These are phyloP conservation scores for Xiphias gladius DNA, from an alignment of 2,113 vertebrate genomes.

Conservation along the genomic window DNA sequence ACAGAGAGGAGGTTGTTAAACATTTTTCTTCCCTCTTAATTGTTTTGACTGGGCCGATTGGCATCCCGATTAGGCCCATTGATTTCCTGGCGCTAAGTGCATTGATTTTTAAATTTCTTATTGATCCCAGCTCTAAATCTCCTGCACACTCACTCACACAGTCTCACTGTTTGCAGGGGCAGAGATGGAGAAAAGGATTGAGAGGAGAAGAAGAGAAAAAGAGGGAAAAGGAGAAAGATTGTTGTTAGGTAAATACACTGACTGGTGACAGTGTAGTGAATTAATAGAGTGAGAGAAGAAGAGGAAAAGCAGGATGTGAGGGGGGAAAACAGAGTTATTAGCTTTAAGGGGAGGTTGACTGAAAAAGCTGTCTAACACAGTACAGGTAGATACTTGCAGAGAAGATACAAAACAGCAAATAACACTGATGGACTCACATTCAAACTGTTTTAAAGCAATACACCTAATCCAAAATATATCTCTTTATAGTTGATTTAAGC, in stretches of 20 bases:
- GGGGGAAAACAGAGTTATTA: constrained; percentile 46
- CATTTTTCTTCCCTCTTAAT: constrained; percentile 96
- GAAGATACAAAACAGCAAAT: constrained; percentile 28
- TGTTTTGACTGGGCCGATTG: constrained; percentile 97
- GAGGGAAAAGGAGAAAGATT: constrained; percentile 53
- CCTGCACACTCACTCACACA: constrained; percentile 80
- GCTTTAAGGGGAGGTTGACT: constrained; percentile 22
- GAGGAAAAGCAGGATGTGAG: constrained; percentile 37
- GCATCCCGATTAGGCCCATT: constrained; percentile 97
- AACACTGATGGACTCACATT: background rate
- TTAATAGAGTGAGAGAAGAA: constrained; percentile 62
- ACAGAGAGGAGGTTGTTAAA: constrained; percentile 88
- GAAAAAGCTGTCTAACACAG: constrained; percentile 12
- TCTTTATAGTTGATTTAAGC: constrained; percentile 9
- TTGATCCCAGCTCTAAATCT: constrained; percentile 96
- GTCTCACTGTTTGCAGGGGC: constrained; percentile 74
- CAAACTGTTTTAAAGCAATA: constrained; percentile 8
- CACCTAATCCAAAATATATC: background rate
- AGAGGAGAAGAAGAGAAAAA: constrained; percentile 40
- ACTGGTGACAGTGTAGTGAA: constrained; percentile 69
- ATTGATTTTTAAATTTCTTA: constrained; percentile 99
- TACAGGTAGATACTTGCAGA: background rate
- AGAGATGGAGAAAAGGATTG: constrained; percentile 69
- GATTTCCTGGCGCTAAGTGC: constrained; percentile 96
- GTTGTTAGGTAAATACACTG: constrained; percentile 80